phyloP scores from a whole-genome alignment of 30 jellyfish, hydroid and myxozoan genomes.

The Cassiopea xamachana region DNA sequence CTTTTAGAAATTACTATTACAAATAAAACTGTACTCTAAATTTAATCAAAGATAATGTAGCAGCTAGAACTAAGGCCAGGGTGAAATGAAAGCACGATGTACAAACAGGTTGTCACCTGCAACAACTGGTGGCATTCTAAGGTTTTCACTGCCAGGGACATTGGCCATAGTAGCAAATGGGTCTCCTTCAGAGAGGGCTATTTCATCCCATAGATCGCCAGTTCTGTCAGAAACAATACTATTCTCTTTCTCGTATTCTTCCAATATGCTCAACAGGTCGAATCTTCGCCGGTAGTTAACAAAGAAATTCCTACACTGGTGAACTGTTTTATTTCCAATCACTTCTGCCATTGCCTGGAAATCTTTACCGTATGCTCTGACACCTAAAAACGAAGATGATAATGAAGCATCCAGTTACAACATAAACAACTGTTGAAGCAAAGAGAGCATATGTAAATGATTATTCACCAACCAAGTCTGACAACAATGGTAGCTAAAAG shows the following conservation, averaged over 20 bases:
- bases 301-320: conserved; percentile 94
- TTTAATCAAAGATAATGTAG: too few relatives aligned
- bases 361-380: conserved; percentile 95
- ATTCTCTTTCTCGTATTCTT: conserved; percentile 95
- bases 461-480: too few relatives aligned
- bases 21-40: too few relatives aligned
- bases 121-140: conserved; percentile 56
- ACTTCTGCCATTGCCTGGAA: conserved; percentile 99
- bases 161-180: conserved; percentile 42
- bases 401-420: too few relatives aligned
- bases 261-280: conserved; percentile 86
- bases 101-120: conserved; percentile 26
- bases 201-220: conserved; percentile 89
- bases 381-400: conserved; percentile 73
- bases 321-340: conserved; percentile 90
- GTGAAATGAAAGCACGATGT: too few relatives aligned
- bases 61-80: too few relatives aligned
- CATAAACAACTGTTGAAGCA: too few relatives aligned
- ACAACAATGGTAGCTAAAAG: too few relatives aligned
- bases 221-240: conserved; percentile 88
- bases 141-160: conserved; percentile 28
- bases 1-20: too few relatives aligned
- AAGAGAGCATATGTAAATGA: too few relatives aligned
- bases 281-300: conserved; percentile 98
- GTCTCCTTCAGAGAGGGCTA: conserved; percentile 73